A percentile compares a stretch with the other conserved stretches of the same genome.
phyloP scores from a whole-genome alignment of 2,888 invertebrate genomes.

The Ischnura elegans region DNA sequence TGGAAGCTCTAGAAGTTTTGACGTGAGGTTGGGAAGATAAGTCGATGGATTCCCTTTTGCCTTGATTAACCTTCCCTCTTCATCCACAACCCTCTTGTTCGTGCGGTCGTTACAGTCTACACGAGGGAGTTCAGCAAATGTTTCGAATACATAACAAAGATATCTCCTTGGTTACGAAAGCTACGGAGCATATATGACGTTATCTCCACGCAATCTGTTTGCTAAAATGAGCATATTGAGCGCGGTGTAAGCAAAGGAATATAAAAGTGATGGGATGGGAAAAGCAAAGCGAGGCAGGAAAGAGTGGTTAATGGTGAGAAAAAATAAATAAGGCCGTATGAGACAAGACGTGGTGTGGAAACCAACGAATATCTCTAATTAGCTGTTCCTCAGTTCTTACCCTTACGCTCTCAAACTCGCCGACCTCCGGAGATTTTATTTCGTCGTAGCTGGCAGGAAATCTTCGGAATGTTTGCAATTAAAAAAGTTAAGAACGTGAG shows the following conservation, averaged over 20 bases:
- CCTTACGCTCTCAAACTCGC: background rate
- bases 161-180: no score
- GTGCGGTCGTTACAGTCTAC: no score
- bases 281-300: background rate
- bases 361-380: background rate
- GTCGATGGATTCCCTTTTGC: no score
- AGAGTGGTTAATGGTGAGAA: background rate
- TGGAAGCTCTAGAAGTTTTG: no score
- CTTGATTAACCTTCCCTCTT: no score
- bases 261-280: background rate
- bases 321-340: background rate
- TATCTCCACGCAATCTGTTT: no score
- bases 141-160: no score
- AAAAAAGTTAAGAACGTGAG: background rate
- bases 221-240: no score
- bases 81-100: no score
- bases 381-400: background rate
- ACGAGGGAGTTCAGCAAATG: no score
- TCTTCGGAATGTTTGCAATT: background rate
- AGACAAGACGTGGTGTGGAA: background rate
- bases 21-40: no score
- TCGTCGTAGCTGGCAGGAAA: background rate
- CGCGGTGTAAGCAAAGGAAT: background rate
- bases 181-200: no score
- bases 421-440: background rate